Percentiles rank a stretch among this genome's conserved stretches.
Evolutionary conservation across 2,113 vertebrate species (phyloP).

Genomic region (Anolis carolinensis): DNA sequence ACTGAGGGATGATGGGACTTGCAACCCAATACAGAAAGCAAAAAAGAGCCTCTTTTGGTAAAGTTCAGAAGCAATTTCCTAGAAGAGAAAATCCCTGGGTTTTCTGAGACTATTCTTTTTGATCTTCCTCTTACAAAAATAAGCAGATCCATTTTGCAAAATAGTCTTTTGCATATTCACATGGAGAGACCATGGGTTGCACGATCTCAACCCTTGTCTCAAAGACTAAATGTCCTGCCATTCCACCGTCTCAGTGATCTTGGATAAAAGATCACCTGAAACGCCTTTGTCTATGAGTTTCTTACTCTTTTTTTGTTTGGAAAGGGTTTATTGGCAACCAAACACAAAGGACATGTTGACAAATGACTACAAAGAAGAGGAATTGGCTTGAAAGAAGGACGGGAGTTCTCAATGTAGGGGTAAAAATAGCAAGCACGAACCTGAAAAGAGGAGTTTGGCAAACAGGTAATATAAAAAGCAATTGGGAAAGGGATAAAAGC

Average conservation of each 20-base stretch:
- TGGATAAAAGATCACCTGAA: neutral
- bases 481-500: neutral
- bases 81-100: neutral
- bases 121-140: neutral
- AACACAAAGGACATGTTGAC: neutral
- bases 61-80: neutral
- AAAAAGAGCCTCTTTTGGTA: too few species aligned
- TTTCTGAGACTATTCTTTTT: neutral
- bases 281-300: neutral
- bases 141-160: neutral
- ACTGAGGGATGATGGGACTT: too few species aligned
- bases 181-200: too few species aligned
- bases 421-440: neutral
- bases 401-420: neutral
- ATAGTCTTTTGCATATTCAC: neutral
- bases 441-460: neutral
- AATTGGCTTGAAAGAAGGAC: neutral
- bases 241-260: neutral
- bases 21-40: too few species aligned
- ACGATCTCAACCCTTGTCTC: too few species aligned
- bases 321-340: neutral
- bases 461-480: neutral
- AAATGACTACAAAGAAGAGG: neutral
- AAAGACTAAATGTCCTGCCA: too few species aligned
- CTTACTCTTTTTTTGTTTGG: neutral